Base-by-base conservation (phyloP, 2,797 vertebrate genomes). In the Amniataba percoides region DNA sequence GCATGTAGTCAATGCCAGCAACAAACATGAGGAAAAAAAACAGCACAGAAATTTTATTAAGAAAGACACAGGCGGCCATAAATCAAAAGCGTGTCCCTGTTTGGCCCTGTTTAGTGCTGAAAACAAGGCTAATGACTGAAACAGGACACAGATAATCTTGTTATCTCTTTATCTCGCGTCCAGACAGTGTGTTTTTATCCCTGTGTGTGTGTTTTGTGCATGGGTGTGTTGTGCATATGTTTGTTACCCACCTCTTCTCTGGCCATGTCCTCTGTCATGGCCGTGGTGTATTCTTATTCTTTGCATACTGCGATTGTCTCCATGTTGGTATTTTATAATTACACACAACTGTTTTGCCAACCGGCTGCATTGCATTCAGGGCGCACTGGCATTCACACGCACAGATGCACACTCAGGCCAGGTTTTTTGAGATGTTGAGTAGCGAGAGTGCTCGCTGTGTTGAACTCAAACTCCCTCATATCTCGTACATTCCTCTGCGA, bases 71-170 rank as follows among this genome's bases (percentile, higher is more conserved):
- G 68, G 76, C 21, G 56, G 31, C 64, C 61, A 64, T 74, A 77
- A 83, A 84, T 85, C 84, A 79, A 45, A 77, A 75, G 63, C 5
- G 9, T 78, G 85, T 81, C 85, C 88, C 81, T 51, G n/a, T 40
- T 71, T 80, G 72, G 66, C 81, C 83, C 55, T 56, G 63, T 78
- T 90, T 72, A 72, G 71, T 66, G 75, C 82, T 79, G 71, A 87
- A 87, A 89, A 92, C 84, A 83, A 86, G 82, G 78, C 86, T 88
- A 91, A 89, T 88, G 81, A 88, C 86, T 86, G 88, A 91, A 93
- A 93, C 90, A 87, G 89, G 89, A 93, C 89, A 86, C 71, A 40
- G 74, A 80, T 92, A 91, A 94, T 93, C 88, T 85, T 79, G 84
- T 93, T 91, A 92, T 92, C 87, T 89, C 83, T 83, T 86, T 87